Base-by-base conservation (phyloP, 2,888 invertebrate genomes). In the Melieria picta region DNA sequence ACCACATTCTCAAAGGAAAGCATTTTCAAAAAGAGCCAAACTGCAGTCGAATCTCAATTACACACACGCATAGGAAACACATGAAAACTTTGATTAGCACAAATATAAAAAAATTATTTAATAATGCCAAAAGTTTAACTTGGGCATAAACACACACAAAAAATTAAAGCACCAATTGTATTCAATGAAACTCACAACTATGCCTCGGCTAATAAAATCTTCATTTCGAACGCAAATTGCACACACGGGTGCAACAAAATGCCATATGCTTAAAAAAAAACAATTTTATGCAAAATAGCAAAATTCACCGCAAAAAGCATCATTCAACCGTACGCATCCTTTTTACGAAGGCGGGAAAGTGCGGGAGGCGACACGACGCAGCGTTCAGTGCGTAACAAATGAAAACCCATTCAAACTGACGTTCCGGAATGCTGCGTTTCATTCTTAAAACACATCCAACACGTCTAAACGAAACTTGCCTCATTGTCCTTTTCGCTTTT, bases 371-470 rank as follows among this genome's bases (percentile, higher is more conserved):
- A 4, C 6, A 58, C 5, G 13, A 10, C 10, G 58, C 58, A 58
- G 42, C n/a, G 30, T 30, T 30, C 30, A 30, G 30, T 30, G 30
- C 30, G 30, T 30, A 30, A 30, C 30, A 30, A 30, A 57, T n/a
- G 30, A 16, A 42, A 58, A 42, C 58, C 16, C 16, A 10, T 58
- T 58, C 42, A 13, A 52, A 7, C 11, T 58, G 58, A 58, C 58
- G 58, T 58, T 58, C 42, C 42, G 58, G 58, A 58, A 58, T 58
- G 58, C 30, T 58, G 42, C 16, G 58, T 58, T 58, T 58, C 58
- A 58, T 58, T 58, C 58, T 58, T 58, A 58, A 58, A 58, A 16
- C n/a, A 11, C 5, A 6, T 52, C 5, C 52, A 52, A n/a, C 11
- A 52, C n/a, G 52, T 30, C 30, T 11, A 52, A 13, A 52, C 11